Conservation (phyloP, 2,797 vertebrate genomes). For the Hydrocynus forskahlii region DNA sequence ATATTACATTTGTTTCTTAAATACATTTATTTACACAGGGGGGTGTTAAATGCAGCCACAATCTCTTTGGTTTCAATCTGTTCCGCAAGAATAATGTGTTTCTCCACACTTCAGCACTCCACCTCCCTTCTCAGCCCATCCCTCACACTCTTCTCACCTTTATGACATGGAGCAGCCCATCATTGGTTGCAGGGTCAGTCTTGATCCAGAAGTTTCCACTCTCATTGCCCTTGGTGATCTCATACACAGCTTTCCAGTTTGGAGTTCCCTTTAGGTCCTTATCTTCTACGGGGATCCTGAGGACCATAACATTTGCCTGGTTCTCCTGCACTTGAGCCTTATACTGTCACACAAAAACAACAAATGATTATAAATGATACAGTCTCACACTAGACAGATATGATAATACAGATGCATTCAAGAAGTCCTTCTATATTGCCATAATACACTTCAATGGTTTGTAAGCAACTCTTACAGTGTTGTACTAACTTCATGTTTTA, state of each 20-base stretch:
- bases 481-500: background rate
- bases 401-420: background rate
- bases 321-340: slow-evolving; percentile 80
- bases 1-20: no score
- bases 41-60: background rate
- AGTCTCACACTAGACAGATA: background rate
- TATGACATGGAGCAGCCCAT: slow-evolving; percentile 78
- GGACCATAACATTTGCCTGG: slow-evolving; percentile 74
- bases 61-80: background rate
- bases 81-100: background rate
- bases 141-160: slow-evolving; percentile 73
- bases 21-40: background rate
- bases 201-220: slow-evolving; percentile 80
- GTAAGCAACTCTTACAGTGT: background rate
- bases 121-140: background rate
- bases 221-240: slow-evolving; percentile 83
- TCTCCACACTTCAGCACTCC: background rate
- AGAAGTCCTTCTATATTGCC: background rate
- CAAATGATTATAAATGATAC: background rate
- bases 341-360: slow-evolving; percentile 72
- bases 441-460: background rate
- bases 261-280: slow-evolving; percentile 75
- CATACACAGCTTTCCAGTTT: slow-evolving; percentile 76
- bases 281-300: slow-evolving; percentile 78
- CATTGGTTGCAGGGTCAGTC: slow-evolving; percentile 83